Percentiles rank a stretch among this genome's conserved stretches.
Evolutionary conservation across 2,888 invertebrate species (phyloP).

Genomic region (Papilio demoleus): DNA sequence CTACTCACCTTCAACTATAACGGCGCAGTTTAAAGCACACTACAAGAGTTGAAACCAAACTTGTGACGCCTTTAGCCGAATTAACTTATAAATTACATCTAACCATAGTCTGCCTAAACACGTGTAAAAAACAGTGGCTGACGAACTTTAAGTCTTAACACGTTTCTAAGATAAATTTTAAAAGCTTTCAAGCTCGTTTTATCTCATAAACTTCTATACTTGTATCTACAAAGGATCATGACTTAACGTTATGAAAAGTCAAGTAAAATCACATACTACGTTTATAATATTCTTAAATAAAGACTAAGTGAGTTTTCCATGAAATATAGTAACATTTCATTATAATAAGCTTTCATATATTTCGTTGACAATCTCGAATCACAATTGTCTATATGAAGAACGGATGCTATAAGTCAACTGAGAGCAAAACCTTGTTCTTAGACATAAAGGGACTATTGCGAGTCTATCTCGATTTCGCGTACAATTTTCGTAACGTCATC

Average conservation of each 20-base stretch:
- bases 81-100: too few relatives aligned
- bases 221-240: not conserved
- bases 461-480: not conserved
- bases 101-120: too few relatives aligned
- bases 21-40: too few relatives aligned
- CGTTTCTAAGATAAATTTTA: constrained; percentile 8
- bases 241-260: not conserved
- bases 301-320: not conserved
- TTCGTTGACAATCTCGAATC: constrained; percentile 13
- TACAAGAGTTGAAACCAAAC: too few relatives aligned
- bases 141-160: not conserved
- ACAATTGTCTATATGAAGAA: constrained; percentile 10
- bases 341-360: constrained; percentile 20
- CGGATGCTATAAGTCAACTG: constrained; percentile 14
- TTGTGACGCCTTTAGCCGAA: too few relatives aligned
- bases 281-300: not conserved
- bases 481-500: too few relatives aligned
- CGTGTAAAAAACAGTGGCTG: too few relatives aligned
- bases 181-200: constrained; percentile 1
- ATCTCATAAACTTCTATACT: constrained; percentile 1
- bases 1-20: too few relatives aligned
- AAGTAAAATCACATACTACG: not conserved
- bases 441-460: not conserved
- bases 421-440: constrained; percentile 33
- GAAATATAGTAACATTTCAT: not conserved